Base-by-base conservation (phyloP, 64 coral and sea anemone genomes). In the Montipora efflorescens region DNA sequence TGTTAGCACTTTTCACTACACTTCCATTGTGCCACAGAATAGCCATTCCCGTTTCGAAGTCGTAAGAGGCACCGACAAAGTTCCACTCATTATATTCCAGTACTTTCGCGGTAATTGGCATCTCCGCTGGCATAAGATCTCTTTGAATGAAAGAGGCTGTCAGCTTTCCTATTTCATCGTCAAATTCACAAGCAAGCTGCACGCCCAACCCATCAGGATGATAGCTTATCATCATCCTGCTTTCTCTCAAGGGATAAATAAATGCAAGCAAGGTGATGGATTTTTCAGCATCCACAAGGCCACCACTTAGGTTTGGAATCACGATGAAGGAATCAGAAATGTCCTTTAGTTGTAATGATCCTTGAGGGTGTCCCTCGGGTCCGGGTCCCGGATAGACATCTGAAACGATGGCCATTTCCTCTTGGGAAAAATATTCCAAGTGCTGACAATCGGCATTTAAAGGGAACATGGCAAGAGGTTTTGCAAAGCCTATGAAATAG, bases 21-120 rank as follows among this genome's bases (percentile, higher is more conserved):
- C 73, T 57, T 90, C 93, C 93, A 86, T 95, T 79, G 74, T 95
- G 93, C 87, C 88, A 95, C 22, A 95, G 55, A 45, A 80, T 80
- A 6, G 72, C 67, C 8, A 79, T 61, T 52, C 87, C 79, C 8
- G 93, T 78, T 2, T 86, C 51, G 59, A 85, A 76, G 18, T 95
- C 88, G 47, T 95, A 95, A 3, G 93, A 95, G 2, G 58, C 81
- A 3, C 88, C 93, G 5, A 95, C 83, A 59, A 78, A 95, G 75
- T 95, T 95, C 93, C 93, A 95, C 1, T 50, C 75, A 76, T 87
- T 95, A 5, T 46, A 23, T 7, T 79, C 48, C 44, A 95, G 15
- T 4, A 78, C 79, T 13, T 44, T 15, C 7, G 64, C 66, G 20
- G 5, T 11, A 4, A 72, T 66, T 3, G 5, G 9, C 7, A 6